phyloP scores from a whole-genome alignment of 1,140 invertebrate species.

The Tetramorium parvispinum region DNA sequence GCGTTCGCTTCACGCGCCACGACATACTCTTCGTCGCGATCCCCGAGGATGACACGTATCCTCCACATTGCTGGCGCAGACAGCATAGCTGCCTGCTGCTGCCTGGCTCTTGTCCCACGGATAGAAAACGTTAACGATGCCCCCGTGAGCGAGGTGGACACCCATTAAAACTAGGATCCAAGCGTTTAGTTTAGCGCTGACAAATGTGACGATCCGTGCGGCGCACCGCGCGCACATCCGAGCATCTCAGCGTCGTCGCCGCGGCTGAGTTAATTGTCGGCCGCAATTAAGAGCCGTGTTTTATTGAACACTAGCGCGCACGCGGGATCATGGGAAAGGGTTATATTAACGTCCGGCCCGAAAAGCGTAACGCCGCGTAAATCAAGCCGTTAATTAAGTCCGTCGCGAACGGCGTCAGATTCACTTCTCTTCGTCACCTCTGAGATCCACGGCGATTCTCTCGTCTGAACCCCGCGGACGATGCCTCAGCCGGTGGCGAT shows the following conservation, averaged over 20 bases:
- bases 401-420: background rate
- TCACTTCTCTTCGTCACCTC: background rate
- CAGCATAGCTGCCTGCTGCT: background rate
- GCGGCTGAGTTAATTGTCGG: constrained; percentile 48
- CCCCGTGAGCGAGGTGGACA: constrained; percentile 9
- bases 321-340: constrained; percentile 55
- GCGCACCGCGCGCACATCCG: too few species aligned
- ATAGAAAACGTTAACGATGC: constrained; percentile 52
- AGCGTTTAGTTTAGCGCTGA: constrained; percentile 1
- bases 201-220: constrained; percentile 50
- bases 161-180: constrained; percentile 52
- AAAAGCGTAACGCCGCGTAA: constrained; percentile 39
- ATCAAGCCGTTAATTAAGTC: constrained; percentile 44
- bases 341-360: constrained; percentile 27
- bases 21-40: background rate
- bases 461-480: background rate
- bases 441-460: background rate
- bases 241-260: background rate
- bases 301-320: constrained; percentile 39
- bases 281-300: constrained; percentile 48
- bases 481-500: background rate
- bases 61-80: background rate
- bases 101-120: constrained; percentile 32
- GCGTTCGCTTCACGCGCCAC: background rate
- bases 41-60: constrained; percentile 20